A percentile compares a stretch with the other conserved stretches of the same genome.
These are phyloP conservation scores for Liposcelis brunnea DNA, from an alignment of 2,888 invertebrate species.

Conservation along the genomic window DNA sequence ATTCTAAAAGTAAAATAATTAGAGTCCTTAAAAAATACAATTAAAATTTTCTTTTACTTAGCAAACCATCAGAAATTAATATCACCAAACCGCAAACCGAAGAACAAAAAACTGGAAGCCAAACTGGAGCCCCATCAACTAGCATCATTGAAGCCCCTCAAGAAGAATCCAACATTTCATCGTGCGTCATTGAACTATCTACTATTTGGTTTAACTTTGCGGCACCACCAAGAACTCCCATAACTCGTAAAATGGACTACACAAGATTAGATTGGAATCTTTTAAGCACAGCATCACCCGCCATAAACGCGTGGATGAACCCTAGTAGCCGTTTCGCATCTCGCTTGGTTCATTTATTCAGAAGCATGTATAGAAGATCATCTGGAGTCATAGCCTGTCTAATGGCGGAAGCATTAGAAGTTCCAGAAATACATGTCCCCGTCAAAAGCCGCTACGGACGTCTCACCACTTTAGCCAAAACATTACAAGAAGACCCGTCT, in stretches of 20 bases:
- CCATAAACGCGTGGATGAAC: constrained; percentile 96
- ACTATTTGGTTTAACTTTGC: constrained; percentile 96
- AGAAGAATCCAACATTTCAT: constrained; percentile 55
- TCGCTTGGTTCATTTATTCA: constrained; percentile 61
- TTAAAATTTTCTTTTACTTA: background rate
- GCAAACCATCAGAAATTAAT: background rate
- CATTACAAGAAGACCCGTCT: constrained; percentile 87
- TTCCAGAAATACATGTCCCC: constrained; percentile 64
- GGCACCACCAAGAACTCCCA: constrained; percentile 86
- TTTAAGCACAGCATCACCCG: constrained; percentile 86
- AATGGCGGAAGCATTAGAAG: constrained; percentile 87
- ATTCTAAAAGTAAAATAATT: no score
- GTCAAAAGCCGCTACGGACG: constrained; percentile 82
- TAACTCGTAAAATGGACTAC: constrained; percentile 85
- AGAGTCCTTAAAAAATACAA: no score
- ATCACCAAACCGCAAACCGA: background rate
- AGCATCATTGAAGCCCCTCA: background rate
- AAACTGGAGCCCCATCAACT: background rate
- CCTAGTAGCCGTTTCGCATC: constrained; percentile 81
- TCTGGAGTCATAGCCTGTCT: constrained; percentile 82
- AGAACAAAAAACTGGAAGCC: background rate
- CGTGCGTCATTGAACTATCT: constrained; percentile 74
- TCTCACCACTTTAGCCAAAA: constrained; percentile 71
- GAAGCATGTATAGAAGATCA: constrained; percentile 59
- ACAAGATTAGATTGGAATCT: constrained; percentile 92